phyloP scores from a whole-genome alignment of 2,797 vertebrate species.

The Liparis tanakae region DNA sequence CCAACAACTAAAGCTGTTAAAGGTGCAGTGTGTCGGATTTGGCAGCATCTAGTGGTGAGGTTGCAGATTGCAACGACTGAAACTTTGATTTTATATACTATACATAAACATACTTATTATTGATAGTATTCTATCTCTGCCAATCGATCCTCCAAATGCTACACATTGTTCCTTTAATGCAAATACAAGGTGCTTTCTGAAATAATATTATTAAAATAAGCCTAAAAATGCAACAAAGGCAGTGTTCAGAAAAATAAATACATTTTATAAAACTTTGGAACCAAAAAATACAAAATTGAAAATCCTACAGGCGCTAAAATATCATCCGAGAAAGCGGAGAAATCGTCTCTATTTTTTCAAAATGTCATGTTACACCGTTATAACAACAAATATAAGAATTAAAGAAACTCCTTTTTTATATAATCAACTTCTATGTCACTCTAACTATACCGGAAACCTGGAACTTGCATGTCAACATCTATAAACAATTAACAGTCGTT shows the following conservation, averaged over 20 bases:
- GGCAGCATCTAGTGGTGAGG: neutral
- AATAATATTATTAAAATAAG: conserved; percentile 29
- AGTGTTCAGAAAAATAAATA: conserved; percentile 44
- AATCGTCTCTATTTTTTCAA: neutral
- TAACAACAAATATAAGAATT: conserved; percentile 15
- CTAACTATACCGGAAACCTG: neutral
- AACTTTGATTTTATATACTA: neutral
- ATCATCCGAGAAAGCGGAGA: conserved; percentile 12
- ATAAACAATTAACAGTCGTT: neutral
- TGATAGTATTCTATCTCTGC: neutral
- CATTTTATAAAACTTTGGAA: conserved; percentile 36
- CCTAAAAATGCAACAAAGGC: conserved; percentile 56
- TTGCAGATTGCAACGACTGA: neutral
- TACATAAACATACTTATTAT: neutral
- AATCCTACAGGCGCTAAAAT: conserved; percentile 35
- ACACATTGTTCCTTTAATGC: neutral
- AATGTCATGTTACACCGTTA: neutral
- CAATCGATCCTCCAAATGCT: neutral
- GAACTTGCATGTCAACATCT: neutral
- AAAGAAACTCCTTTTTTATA: neutral
- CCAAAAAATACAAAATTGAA: conserved; percentile 33
- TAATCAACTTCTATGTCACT: conserved; percentile 7
- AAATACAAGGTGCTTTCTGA: conserved; percentile 30
- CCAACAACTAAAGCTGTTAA: neutral
- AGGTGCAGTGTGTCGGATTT: neutral